These are phyloP conservation scores for Hemibagrus wyckioides DNA, from an alignment of 2,113 vertebrate genomes.

Conservation along the genomic window DNA sequence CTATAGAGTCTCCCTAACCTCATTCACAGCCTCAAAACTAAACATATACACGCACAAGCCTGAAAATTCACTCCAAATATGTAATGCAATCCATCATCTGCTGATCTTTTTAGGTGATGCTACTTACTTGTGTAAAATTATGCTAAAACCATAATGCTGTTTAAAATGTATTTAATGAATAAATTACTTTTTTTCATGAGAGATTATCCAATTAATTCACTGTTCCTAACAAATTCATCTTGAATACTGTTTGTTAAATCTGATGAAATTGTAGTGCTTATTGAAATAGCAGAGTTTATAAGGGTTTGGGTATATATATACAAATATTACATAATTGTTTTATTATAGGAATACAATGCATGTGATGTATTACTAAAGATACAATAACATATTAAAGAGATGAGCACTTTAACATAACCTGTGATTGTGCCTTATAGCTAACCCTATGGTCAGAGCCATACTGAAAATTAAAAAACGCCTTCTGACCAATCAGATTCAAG, in stretches of 20 bases:
- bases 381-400: neutral
- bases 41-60: constrained; percentile 16
- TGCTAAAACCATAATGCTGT: too few relatives aligned
- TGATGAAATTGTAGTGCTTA: neutral
- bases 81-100: constrained; percentile 24
- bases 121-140: neutral
- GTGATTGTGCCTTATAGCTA: neutral
- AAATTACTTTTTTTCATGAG: neutral
- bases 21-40: constrained; percentile 27
- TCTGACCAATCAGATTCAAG: neutral
- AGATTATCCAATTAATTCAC: neutral
- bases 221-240: neutral
- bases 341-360: neutral
- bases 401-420: neutral
- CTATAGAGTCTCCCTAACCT: constrained; percentile 26
- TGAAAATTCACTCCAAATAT: constrained; percentile 16
- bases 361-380: neutral
- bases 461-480: neutral
- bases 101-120: constrained; percentile 14
- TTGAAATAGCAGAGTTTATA: neutral
- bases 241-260: neutral
- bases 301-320: neutral
- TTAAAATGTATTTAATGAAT: neutral
- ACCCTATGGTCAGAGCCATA: neutral
- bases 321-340: neutral